These are phyloP conservation scores for Lordiphosa andalusiaca DNA, from an alignment of 2,888 invertebrate genomes.

Conservation along the genomic window DNA sequence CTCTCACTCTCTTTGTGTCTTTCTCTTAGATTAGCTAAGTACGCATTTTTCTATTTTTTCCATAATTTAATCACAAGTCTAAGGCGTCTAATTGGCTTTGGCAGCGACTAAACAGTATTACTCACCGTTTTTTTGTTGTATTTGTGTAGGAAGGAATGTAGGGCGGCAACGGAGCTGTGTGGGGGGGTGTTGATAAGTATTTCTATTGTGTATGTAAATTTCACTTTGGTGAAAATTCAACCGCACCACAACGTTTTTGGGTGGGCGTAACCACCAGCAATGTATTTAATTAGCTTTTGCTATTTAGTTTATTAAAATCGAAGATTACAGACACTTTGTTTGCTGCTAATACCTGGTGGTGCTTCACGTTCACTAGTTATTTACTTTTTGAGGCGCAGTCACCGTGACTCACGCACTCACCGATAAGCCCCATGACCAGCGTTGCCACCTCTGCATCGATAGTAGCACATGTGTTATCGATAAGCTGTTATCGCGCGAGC, in stretches of 20 bases:
- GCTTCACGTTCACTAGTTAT: no score
- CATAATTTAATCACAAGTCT: constrained; percentile 27
- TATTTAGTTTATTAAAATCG: neutral
- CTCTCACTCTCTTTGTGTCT: neutral
- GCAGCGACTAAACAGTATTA: constrained; percentile 44
- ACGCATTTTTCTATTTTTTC: constrained; percentile 16
- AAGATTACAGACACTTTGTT: neutral
- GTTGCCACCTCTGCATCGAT: neutral
- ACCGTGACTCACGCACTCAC: no score
- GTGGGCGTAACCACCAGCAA: constrained; percentile 2
- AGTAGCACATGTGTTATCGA: neutral
- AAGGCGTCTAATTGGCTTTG: constrained; percentile 52
- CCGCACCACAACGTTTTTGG: constrained; percentile 3
- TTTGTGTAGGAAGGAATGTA: constrained; percentile 36
- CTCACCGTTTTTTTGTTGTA: constrained; percentile 54
- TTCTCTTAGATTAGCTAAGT: constrained; percentile 1
- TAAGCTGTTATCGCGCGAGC: neutral
- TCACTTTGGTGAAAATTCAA: neutral
- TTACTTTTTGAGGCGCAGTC: no score
- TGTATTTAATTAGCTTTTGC: neutral
- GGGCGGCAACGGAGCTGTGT: constrained; percentile 33
- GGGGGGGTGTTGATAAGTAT: constrained; percentile 17
- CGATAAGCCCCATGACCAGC: no score
- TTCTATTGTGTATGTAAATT: constrained; percentile 21
- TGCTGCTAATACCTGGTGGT: no score